These are phyloP conservation scores for Rhombomys opimus DNA, from an alignment of 2,113 vertebrate genomes.

Conservation along the genomic window DNA sequence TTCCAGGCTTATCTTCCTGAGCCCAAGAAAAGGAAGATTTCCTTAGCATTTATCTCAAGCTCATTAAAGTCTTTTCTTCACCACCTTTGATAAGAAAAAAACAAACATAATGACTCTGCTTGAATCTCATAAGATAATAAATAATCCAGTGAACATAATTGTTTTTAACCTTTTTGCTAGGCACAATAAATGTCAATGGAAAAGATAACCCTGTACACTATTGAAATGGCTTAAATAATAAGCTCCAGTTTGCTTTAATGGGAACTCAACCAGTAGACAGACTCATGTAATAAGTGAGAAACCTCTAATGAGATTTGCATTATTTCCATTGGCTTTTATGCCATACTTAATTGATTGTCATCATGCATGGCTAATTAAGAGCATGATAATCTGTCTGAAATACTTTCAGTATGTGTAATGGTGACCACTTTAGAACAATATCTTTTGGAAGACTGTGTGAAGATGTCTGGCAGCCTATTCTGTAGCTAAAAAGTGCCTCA, in stretches of 20 bases:
- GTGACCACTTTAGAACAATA: constrained; percentile 74
- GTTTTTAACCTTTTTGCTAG: constrained; percentile 78
- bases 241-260: constrained; percentile 65
- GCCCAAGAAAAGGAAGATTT: constrained; percentile 36
- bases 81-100: constrained; percentile 74
- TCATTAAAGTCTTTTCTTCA: constrained; percentile 66
- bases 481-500: not conserved
- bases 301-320: constrained; percentile 74
- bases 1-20: constrained; percentile 66
- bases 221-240: constrained; percentile 81
- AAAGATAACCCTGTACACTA: constrained; percentile 70
- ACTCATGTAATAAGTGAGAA: constrained; percentile 81
- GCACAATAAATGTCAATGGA: constrained; percentile 77
- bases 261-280: constrained; percentile 71
- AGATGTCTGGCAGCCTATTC: constrained; percentile 65
- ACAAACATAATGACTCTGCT: constrained; percentile 71
- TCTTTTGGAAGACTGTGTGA: constrained; percentile 57
- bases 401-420: constrained; percentile 79
- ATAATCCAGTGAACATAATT: constrained; percentile 71
- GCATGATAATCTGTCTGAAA: constrained; percentile 76
- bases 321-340: constrained; percentile 80
- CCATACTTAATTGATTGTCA: constrained; percentile 83
- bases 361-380: constrained; percentile 83
- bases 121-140: constrained; percentile 78
- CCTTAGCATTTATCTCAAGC: constrained; percentile 56